A percentile compares a stretch with the other conserved stretches of the same genome.
phyloP scores from a whole-genome alignment of 1,140 invertebrate genomes.

The Magallana angulata region DNA sequence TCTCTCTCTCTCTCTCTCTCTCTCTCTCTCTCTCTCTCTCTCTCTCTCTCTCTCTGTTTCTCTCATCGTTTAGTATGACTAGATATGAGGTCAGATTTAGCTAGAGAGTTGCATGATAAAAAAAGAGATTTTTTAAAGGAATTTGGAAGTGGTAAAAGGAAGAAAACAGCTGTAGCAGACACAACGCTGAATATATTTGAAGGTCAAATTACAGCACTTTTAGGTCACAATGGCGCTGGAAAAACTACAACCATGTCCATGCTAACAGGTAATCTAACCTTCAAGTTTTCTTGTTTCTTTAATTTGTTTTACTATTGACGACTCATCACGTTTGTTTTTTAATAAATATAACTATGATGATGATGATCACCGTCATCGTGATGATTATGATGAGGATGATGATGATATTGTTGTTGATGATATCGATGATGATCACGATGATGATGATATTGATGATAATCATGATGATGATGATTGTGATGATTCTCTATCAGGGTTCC shows the following conservation, averaged over 20 bases:
- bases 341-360: too few species aligned
- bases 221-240: conserved; percentile 88
- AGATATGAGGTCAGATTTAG: too few species aligned
- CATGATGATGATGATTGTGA: not conserved
- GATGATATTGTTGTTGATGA: too few species aligned
- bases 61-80: too few species aligned
- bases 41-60: too few species aligned
- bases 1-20: not conserved
- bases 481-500: conserved; percentile 82
- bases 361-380: too few species aligned
- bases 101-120: too few species aligned
- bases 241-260: conserved; percentile 83
- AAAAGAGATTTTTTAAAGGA: too few species aligned
- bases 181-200: conserved; percentile 79
- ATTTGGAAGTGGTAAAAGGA: conserved; percentile 58
- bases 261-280: conserved; percentile 84
- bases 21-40: too few species aligned
- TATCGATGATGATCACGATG: not conserved
- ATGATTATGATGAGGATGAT: too few species aligned
- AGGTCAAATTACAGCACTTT: conserved; percentile 79
- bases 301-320: not conserved
- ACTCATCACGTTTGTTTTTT: too few species aligned
- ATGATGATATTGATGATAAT: too few species aligned
- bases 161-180: conserved; percentile 75
- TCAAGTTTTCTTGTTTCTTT: not conserved